Evolutionary conservation across 1,140 invertebrate genomes (phyloP).

Genomic region (Pteromalus puparum): DNA sequence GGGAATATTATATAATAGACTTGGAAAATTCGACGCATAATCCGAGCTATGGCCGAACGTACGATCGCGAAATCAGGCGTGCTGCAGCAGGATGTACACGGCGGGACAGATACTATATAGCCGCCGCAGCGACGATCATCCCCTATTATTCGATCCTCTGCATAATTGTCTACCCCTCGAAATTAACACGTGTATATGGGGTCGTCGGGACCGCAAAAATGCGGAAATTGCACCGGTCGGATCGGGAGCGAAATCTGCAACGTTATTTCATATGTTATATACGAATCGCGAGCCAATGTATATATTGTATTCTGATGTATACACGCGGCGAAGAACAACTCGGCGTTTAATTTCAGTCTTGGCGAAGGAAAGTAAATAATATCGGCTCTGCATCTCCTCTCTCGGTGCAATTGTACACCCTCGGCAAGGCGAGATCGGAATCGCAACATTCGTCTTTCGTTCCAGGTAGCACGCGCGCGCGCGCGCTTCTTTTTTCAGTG

Average conservation of each 20-base stretch:
- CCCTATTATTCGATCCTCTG: conserved; percentile 59
- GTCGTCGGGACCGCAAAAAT: conserved; percentile 2
- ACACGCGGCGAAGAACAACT: neutral
- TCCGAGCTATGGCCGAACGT: neutral
- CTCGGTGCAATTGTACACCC: conserved; percentile 41
- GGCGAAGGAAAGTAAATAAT: conserved; percentile 45
- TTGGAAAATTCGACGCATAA: neutral
- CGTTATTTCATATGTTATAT: too few relatives aligned
- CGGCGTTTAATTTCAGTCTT: conserved; percentile 31
- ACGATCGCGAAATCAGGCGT: too few relatives aligned
- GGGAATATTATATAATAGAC: too few relatives aligned
- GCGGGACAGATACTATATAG: too few relatives aligned
- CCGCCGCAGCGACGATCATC: conserved; percentile 59
- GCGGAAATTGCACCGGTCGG: conserved; percentile 22
- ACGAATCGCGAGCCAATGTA: too few relatives aligned
- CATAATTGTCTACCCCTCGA: conserved; percentile 37
- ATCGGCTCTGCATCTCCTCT: conserved; percentile 44
- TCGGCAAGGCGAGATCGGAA: conserved; percentile 51
- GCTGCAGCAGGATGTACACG: too few relatives aligned
- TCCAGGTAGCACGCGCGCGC: conserved; percentile 53
- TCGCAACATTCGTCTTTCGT: conserved; percentile 50
- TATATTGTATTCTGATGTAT: neutral
- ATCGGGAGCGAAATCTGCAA: too few relatives aligned
- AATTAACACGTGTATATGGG: neutral
- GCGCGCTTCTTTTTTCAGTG: conserved; percentile 48